phyloP scores from a whole-genome alignment of 2,888 invertebrate species.

The Hypena proboscidalis region DNA sequence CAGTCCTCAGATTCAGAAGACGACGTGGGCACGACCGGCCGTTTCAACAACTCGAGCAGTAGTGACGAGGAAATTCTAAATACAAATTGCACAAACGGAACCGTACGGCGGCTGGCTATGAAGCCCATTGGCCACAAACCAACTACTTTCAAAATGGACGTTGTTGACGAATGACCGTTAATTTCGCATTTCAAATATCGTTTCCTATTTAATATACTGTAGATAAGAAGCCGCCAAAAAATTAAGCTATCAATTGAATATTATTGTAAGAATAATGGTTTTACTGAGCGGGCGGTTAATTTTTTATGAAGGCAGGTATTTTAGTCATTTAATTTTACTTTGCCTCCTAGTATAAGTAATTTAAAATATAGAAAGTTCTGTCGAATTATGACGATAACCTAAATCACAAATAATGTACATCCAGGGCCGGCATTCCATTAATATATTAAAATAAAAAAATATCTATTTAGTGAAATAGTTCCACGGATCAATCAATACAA shows the following conservation, averaged over 20 bases:
- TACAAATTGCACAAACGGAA: slow-evolving; percentile 59
- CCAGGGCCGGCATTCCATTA: not conserved
- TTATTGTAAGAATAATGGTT: slow-evolving; percentile 11
- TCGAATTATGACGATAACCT: not conserved
- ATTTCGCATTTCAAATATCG: slow-evolving; percentile 27
- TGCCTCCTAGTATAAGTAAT: not conserved
- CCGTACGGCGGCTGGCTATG: slow-evolving; percentile 71
- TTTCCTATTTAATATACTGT: slow-evolving; percentile 21
- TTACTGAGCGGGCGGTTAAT: slow-evolving; percentile 19
- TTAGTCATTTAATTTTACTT: not conserved
- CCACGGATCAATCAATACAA: no score
- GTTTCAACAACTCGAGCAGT: slow-evolving; percentile 72
- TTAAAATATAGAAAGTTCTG: not conserved
- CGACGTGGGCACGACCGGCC: slow-evolving; percentile 63
- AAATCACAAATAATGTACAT: not conserved
- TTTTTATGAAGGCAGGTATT: slow-evolving; percentile 10
- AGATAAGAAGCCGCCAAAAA: slow-evolving; percentile 32
- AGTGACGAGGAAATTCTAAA: slow-evolving; percentile 76
- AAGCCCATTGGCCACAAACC: slow-evolving; percentile 70
- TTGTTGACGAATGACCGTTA: slow-evolving; percentile 69
- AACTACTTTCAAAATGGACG: slow-evolving; percentile 73
- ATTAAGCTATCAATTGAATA: slow-evolving; percentile 14
- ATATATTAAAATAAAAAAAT: not conserved
- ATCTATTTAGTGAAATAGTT: no score
- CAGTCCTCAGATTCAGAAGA: slow-evolving; percentile 76